A percentile compares a stretch with the other conserved stretches of the same genome.
Evolutionary conservation across 2,797 vertebrate genomes (phyloP).

Genomic region (Anisognathus igniventris): DNA sequence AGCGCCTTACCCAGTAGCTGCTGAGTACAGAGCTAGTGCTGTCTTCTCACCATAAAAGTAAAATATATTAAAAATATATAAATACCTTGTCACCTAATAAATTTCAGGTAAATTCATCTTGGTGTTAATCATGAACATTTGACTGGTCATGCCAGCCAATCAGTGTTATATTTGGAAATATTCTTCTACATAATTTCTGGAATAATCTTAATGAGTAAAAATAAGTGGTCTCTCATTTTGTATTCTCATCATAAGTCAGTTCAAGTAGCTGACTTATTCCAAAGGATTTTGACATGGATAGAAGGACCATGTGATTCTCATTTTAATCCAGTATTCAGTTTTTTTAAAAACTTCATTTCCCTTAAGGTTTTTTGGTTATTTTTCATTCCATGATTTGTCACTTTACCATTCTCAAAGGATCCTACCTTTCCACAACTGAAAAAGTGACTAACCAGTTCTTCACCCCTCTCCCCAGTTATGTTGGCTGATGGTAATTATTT

Average conservation of each 20-base stretch:
- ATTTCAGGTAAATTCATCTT: background rate
- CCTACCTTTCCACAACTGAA: background rate
- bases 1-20: background rate
- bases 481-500: background rate
- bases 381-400: background rate
- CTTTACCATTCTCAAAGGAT: background rate
- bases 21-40: background rate
- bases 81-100: background rate
- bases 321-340: background rate
- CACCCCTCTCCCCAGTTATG: background rate
- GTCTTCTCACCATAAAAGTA: background rate
- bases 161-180: background rate
- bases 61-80: background rate
- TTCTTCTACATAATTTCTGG: background rate
- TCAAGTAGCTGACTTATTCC: background rate
- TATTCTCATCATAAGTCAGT: background rate
- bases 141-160: background rate
- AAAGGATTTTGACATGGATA: background rate
- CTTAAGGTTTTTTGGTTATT: background rate
- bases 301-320: background rate
- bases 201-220: background rate
- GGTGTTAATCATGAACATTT: background rate
- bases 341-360: background rate
- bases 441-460: background rate
- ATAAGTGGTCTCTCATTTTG: rapidly evolving